phyloP scores from a whole-genome alignment of 2,113 vertebrate genomes.

The Neolamprologus sp. region DNA sequence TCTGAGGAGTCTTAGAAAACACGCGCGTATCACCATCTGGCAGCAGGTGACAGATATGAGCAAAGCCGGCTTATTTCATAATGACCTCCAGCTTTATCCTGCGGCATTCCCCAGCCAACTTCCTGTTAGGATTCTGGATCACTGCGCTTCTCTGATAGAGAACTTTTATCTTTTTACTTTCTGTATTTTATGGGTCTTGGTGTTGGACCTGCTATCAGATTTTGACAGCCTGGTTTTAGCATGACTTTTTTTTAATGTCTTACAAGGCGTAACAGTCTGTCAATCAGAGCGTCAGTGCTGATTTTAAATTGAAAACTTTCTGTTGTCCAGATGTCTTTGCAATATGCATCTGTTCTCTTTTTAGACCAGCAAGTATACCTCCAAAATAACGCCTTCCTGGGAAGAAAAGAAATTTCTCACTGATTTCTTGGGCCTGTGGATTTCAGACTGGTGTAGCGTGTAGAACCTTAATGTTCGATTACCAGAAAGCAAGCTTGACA shows the following conservation, averaged over 20 bases:
- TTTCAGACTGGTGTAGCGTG: not conserved
- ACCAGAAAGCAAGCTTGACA: constrained; percentile 8
- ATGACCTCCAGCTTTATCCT: constrained; percentile 48
- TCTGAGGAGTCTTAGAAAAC: constrained; percentile 27
- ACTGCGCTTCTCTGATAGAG: not conserved
- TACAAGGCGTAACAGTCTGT: not conserved
- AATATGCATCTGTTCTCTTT: not conserved
- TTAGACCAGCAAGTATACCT: not conserved
- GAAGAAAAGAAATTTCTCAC: not conserved
- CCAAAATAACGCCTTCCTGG: not conserved
- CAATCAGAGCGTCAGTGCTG: not conserved
- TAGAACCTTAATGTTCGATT: constrained; percentile 8
- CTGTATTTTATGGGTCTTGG: not conserved
- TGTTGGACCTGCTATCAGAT: not conserved
- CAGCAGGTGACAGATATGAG: constrained; percentile 52
- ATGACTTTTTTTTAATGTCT: not conserved
- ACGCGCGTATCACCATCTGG: constrained; percentile 43
- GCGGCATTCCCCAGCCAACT: constrained; percentile 25
- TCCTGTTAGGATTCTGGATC: constrained; percentile 40
- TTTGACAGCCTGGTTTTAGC: not conserved
- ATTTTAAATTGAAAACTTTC: not conserved
- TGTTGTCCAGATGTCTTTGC: not conserved
- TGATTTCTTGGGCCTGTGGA: not conserved
- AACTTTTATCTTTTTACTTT: not conserved
- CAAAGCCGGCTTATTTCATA: constrained; percentile 20